These are phyloP conservation scores for Scrobipalpa costella DNA, from an alignment of 2,888 invertebrate genomes.

Conservation along the genomic window DNA sequence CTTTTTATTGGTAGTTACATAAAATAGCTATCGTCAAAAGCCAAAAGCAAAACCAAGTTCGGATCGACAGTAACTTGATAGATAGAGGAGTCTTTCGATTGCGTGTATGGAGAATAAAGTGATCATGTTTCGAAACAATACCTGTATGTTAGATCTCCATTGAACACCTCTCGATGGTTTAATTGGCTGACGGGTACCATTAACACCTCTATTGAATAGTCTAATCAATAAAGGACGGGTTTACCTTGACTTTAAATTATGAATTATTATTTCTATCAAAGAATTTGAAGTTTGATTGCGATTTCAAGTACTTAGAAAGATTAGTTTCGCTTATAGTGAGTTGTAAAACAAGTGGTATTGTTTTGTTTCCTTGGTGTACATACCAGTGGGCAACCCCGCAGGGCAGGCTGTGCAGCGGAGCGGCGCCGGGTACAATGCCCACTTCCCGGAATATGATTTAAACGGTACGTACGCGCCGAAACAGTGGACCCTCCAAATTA, in stretches of 20 bases:
- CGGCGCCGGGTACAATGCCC: constrained; percentile 48
- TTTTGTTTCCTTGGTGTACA: constrained; percentile 36
- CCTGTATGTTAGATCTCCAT: constrained; percentile 37
- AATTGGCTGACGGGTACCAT: constrained; percentile 33
- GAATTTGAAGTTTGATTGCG: constrained; percentile 29
- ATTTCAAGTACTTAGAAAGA: constrained; percentile 27
- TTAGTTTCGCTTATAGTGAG: constrained; percentile 9
- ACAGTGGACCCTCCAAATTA: constrained; percentile 30
- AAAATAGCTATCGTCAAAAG: constrained; percentile 47
- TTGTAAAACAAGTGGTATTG: not conserved
- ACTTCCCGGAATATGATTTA: constrained; percentile 60
- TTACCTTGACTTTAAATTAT: constrained; percentile 50
- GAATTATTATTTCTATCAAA: constrained; percentile 52
- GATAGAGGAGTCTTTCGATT: constrained; percentile 42
- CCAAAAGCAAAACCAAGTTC: constrained; percentile 42
- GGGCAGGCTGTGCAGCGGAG: constrained; percentile 34
- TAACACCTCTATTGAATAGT: constrained; percentile 16
- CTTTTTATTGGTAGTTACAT: constrained; percentile 49
- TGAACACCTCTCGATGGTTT: constrained; percentile 38
- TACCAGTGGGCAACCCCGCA: constrained; percentile 35
- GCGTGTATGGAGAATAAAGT: constrained; percentile 37
- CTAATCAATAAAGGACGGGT: constrained; percentile 45
- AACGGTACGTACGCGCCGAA: constrained; percentile 41
- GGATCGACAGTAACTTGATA: constrained; percentile 42
- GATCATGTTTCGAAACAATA: constrained; percentile 44